A percentile compares a stretch with the other conserved stretches of the same genome.
Conservation (phyloP, 2,797 vertebrate species). For the Tympanoctomys barrerae region DNA sequence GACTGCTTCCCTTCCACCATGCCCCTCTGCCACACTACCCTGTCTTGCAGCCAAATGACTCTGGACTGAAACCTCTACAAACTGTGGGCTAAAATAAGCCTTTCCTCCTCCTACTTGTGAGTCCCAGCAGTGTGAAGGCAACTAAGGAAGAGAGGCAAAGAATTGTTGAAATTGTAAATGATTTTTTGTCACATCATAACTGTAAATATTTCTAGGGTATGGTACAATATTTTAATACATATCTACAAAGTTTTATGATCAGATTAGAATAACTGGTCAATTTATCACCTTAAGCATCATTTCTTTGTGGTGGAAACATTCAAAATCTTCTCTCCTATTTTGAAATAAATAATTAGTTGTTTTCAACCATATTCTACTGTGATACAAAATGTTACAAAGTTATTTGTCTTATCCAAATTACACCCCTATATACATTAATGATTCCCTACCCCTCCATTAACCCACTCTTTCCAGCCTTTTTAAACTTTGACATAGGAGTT, state of each 20-base stretch:
- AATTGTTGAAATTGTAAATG: neutral
- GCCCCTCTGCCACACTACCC: neutral
- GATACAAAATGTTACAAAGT: neutral
- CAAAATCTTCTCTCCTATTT: neutral
- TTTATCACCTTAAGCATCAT: neutral
- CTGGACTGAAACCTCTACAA: neutral
- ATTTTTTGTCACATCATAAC: neutral
- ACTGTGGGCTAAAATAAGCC: neutral
- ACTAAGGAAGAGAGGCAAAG: neutral
- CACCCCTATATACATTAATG: neutral
- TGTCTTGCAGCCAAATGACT: neutral
- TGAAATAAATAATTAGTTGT: neutral
- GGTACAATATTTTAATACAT: neutral
- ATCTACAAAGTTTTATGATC: neutral
- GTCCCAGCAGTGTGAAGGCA: neutral
- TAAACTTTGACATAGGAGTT: neutral
- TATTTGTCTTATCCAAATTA: neutral
- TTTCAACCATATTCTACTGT: neutral
- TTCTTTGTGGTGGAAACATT: neutral
- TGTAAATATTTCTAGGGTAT: neutral
- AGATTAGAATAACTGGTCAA: neutral
- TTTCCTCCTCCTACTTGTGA: neutral
- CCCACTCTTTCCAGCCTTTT: neutral
- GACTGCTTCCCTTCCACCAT: neutral
- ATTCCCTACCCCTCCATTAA: neutral